These are phyloP conservation scores for Heliornis fulica DNA, from an alignment of 2,113 vertebrate genomes.

Conservation along the genomic window DNA sequence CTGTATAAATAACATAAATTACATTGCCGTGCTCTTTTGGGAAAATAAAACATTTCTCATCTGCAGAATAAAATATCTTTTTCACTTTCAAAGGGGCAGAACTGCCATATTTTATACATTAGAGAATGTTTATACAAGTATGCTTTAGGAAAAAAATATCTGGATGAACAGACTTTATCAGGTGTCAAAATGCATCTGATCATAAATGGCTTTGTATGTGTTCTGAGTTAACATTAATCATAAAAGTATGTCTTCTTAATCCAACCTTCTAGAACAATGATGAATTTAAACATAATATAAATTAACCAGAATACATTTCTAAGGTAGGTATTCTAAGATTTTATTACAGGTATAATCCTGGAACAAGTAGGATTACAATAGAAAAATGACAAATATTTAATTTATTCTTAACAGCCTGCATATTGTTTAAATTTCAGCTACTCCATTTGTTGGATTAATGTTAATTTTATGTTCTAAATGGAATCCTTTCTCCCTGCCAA, in stretches of 20 bases:
- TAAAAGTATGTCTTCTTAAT: conserved; percentile 8
- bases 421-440: neutral
- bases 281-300: conserved; percentile 31
- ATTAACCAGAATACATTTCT: conserved; percentile 1
- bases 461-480: neutral
- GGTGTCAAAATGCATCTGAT: conserved; percentile 28
- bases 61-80: conserved; percentile 20
- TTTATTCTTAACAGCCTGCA: neutral
- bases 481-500: neutral
- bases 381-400: neutral
- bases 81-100: conserved; percentile 20
- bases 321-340: neutral
- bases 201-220: conserved; percentile 43
- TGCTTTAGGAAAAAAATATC: neutral
- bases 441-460: neutral
- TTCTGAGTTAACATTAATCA: conserved; percentile 35
- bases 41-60: conserved; percentile 55
- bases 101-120: conserved; percentile 16
- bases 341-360: neutral
- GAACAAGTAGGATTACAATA: neutral
- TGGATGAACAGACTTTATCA: conserved; percentile 43
- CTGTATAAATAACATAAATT: conserved; percentile 58
- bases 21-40: neutral
- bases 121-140: conserved; percentile 42
- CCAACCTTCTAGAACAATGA: neutral